Evolutionary conservation across 2,113 vertebrate species (phyloP), one percentile per base, ranked within the genome.

Genomic region (Boleophthalmus pectinirostris): DNA sequence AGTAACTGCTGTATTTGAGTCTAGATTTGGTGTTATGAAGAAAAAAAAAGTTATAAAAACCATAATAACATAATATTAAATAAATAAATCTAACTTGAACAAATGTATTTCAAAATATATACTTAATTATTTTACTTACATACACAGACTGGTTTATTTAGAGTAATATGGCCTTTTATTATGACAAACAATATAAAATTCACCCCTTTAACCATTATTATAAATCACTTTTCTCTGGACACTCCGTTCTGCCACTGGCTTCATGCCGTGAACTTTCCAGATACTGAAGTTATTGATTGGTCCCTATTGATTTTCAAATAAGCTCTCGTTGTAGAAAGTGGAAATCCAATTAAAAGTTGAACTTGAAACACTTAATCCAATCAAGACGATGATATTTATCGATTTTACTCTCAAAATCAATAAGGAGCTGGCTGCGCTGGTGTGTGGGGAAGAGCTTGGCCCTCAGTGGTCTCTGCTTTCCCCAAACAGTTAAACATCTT

Each of bases 321-420:
- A 85, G 84, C 78, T 81, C 81, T 80, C 82, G 68, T 80, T 73
- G 81, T 85, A 82, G 84, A 90, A 91, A 90, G 88, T 86, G 84
- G 78, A 88, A 93, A 93, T 93, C 92, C 91, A 89, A 93, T 93
- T 92, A 93, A 87, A 93, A 85, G 76, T 89, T 87, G 70, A 90
- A 82, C 68, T 70, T 75, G 33, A 85, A 90, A 89, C 75, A 25
- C 68, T 86, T 93, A 92, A 93, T 93, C 91, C 90, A 87, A 86
- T 93, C 90, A 90, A 90, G 83, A 85, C 63, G 65, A 87, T 87
- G 83, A 92, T 90, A 84, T 71, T 56, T 84, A 92, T 93, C 63
- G 88, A 90, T 92, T 89, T 84, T 60, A 64, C 74, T 61, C 71
- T 84, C 72, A 89, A 85, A 93, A 91, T 93, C 91, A 91, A 92